Evolutionary conservation across 1,140 invertebrate genomes (phyloP), one percentile per base, ranked within the genome.

Genomic region (Venturia canescens): DNA sequence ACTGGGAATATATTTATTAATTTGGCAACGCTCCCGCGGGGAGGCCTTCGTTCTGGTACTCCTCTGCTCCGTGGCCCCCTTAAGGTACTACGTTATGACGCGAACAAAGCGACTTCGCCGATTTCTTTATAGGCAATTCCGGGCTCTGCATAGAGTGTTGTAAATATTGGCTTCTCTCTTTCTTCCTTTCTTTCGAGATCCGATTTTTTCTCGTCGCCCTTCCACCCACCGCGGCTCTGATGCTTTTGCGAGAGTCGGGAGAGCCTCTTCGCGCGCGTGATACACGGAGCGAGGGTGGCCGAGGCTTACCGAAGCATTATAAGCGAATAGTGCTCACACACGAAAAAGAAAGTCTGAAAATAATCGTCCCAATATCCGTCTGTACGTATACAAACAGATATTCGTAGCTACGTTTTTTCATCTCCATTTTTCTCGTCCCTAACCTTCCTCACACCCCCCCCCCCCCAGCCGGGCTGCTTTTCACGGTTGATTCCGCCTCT

Each of bases 51-150:
- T 48, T 9, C 84, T 81, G 86, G 76, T 67, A 44, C 69, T 71
- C 6, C 60, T 53, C 26, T 38, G 21, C 34, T 57, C 21, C 21
- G 31, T 48, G 31, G n/a, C 80, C 72, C 60, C 81, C 85, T 89
- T 87, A 87, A 87, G 86, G 90, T 89, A 88, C 88, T 88, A 87
- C 88, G 90, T 91, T 91, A 91, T 91, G 90, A 90, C 88, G 88
- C 89, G 89, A 91, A 91, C 90, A 90, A 91, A 91, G 89, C 89
- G 88, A 90, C 84, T 88, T 84, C 83, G 82, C 88, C 66, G 88
- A 91, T 92, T 92, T 91, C 89, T 91, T 91, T 92, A 91, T 91
- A 91, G 91, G 90, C 91, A 92, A 92, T 92, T 91, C 88, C 89
- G 86, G 84, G 86, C 82, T 88, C 88, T 87, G 85, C 85, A 84